Conservation (phyloP, 2,113 vertebrate species). For the Passer montanus region DNA sequence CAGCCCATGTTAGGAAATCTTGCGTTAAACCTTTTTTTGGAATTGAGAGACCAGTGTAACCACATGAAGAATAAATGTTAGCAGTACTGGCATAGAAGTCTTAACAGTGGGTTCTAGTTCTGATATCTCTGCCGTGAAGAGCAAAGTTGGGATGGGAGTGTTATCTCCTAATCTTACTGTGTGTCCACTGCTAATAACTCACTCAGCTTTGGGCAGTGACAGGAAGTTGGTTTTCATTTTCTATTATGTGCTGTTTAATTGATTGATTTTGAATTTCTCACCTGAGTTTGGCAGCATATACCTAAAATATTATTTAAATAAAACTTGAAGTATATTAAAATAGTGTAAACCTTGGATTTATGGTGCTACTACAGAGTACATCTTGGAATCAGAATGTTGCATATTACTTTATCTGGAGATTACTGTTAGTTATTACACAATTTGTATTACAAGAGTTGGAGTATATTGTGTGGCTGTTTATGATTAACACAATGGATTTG, state of each 20-base stretch:
- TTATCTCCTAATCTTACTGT: background rate
- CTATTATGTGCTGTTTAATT: background rate
- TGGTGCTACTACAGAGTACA: background rate
- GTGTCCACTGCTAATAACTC: background rate
- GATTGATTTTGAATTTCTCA: background rate
- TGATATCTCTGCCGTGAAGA: background rate
- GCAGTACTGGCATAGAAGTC: background rate
- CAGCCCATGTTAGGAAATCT: background rate
- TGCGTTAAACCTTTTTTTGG: background rate
- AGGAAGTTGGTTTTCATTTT: background rate
- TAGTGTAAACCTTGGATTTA: background rate
- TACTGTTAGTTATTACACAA: background rate
- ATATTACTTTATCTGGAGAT: background rate
- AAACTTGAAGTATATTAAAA: background rate
- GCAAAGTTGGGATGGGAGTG: background rate
- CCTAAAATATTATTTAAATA: background rate
- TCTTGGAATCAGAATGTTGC: background rate
- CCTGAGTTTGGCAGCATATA: background rate
- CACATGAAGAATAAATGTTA: background rate
- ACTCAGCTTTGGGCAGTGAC: background rate
- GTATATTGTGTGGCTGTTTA: background rate
- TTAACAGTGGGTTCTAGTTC: background rate
- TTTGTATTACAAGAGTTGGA: background rate
- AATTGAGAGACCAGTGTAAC: background rate
- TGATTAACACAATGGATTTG: background rate